Percentiles rank a stretch among this genome's conserved stretches.
These are phyloP conservation scores for Enoplosus armatus DNA, from an alignment of 2,797 vertebrate genomes.

Conservation along the genomic window DNA sequence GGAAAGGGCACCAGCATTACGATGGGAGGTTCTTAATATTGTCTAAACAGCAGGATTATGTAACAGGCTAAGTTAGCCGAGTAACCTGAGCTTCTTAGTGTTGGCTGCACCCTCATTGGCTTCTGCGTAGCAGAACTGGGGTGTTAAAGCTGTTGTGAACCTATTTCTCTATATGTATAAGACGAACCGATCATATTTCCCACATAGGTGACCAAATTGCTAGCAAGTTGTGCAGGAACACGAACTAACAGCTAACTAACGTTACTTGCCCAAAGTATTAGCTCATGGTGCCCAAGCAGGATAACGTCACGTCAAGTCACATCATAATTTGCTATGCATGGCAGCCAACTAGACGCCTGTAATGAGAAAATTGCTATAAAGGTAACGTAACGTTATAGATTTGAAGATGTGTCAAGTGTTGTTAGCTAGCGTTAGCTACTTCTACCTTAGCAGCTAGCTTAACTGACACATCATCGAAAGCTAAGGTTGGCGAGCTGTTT, in stretches of 20 bases:
- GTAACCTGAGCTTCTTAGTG: background rate
- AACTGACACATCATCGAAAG: slow-evolving; percentile 65
- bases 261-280: background rate
- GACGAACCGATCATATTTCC: background rate
- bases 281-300: background rate
- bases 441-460: slow-evolving; percentile 35
- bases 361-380: background rate
- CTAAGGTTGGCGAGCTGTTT: slow-evolving; percentile 19
- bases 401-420: background rate
- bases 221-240: background rate
- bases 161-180: no score
- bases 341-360: background rate
- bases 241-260: background rate
- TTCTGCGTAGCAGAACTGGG: background rate
- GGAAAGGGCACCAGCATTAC: background rate
- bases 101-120: background rate
- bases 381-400: fast-evolving
- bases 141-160: fast-evolving
- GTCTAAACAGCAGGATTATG: slow-evolving; percentile 42
- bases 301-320: background rate
- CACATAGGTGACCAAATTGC: background rate
- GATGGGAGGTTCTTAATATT: background rate
- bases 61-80: slow-evolving; percentile 50
- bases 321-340: background rate
- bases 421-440: slow-evolving; percentile 1